These are phyloP conservation scores for Meteorus sp. DNA, from an alignment of 1,140 invertebrate genomes.

Conservation along the genomic window DNA sequence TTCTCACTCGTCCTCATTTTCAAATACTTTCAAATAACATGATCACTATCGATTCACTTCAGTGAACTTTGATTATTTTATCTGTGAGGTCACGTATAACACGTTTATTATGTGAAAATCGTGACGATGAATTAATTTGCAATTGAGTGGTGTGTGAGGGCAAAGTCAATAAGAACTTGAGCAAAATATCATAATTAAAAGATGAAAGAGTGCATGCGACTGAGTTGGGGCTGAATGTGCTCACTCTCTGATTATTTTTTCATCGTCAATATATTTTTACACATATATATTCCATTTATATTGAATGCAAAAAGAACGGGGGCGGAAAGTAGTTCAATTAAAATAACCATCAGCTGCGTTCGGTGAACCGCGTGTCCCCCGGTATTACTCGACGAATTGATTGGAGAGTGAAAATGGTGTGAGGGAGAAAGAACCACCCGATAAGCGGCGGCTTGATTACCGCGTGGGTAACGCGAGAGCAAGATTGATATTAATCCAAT, in stretches of 20 bases:
- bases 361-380: slow-evolving; percentile 8
- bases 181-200: background rate
- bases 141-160: background rate
- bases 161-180: background rate
- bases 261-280: too few relatives aligned
- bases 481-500: slow-evolving; percentile 16
- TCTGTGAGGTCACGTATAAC: background rate
- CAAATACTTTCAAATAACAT: background rate
- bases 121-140: slow-evolving; percentile 4
- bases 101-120: background rate
- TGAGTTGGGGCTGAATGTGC: too few relatives aligned
- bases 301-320: background rate
- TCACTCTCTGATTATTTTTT: too few relatives aligned
- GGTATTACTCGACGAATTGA: slow-evolving; percentile 13
- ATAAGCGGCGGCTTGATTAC: slow-evolving; percentile 7
- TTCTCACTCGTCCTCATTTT: background rate
- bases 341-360: slow-evolving; percentile 14
- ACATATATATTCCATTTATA: too few relatives aligned
- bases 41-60: background rate
- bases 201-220: too few relatives aligned
- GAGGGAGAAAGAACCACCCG: background rate
- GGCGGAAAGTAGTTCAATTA: slow-evolving; percentile 9
- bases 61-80: background rate
- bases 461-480: slow-evolving; percentile 4
- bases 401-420: background rate